Percentiles rank a stretch among this genome's conserved stretches.
These are phyloP conservation scores for Albula goreensis DNA, from an alignment of 2,113 vertebrate genomes.

Conservation along the genomic window DNA sequence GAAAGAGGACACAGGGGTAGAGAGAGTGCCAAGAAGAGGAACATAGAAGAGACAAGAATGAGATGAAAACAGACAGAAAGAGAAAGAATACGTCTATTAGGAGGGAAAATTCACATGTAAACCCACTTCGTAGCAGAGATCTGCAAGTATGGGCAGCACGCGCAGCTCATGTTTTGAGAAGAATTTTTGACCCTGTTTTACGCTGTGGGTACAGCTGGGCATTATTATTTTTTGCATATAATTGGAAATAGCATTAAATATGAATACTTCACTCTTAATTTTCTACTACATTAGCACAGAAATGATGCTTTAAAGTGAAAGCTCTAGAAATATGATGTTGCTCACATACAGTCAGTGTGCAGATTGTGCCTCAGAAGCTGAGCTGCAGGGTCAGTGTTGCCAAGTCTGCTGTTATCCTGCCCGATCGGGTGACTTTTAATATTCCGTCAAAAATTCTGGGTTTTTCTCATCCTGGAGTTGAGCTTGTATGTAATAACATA, in stretches of 20 bases:
- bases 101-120: slow-evolving; percentile 8
- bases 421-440: no score
- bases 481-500: no score
- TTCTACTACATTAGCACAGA: background rate
- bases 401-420: no score
- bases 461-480: no score
- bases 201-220: background rate
- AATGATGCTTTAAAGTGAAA: background rate
- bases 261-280: no score
- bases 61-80: slow-evolving; percentile 34
- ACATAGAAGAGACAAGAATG: slow-evolving; percentile 33
- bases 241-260: background rate
- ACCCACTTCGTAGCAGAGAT: background rate
- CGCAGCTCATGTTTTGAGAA: background rate
- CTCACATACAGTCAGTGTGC: background rate
- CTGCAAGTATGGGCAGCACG: background rate
- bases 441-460: no score
- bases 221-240: background rate
- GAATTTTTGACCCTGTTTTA: background rate
- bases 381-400: background rate
- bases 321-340: background rate
- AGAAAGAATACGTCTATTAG: slow-evolving; percentile 15
- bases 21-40: slow-evolving; percentile 16
- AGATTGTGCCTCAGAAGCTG: background rate
- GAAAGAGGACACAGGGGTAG: slow-evolving; percentile 34